Conservation (phyloP, 1,140 invertebrate genomes). For the Aphis gossypii region DNA sequence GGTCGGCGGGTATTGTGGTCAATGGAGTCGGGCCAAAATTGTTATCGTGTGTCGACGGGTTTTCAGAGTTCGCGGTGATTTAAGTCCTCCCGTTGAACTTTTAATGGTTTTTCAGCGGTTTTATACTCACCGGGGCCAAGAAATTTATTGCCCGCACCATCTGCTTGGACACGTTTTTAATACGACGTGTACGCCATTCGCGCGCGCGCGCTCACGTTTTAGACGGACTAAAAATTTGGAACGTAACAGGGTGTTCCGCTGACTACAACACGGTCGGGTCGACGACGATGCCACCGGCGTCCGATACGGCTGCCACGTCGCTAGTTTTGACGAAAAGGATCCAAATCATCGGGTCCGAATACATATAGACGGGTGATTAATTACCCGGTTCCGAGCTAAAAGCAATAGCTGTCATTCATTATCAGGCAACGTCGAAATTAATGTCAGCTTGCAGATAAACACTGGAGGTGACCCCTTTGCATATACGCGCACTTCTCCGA, state of each 20-base stretch:
- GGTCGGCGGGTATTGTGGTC: conserved; percentile 29
- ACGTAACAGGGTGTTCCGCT: not conserved
- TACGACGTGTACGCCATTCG: not conserved
- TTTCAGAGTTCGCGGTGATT: conserved; percentile 44
- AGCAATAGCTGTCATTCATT: conserved; percentile 42
- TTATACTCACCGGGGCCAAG: conserved; percentile 37
- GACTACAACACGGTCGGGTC: no score
- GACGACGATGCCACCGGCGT: no score
- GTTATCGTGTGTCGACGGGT: conserved; percentile 55
- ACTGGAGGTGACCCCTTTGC: not conserved
- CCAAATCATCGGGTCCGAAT: not conserved
- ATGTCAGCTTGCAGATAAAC: not conserved
- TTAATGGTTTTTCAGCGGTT: conserved; percentile 55
- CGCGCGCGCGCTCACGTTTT: no score
- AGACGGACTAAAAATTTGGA: not conserved
- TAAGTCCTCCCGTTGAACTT: conserved; percentile 56
- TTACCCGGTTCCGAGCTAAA: conserved; percentile 8
- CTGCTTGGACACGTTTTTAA: conserved; percentile 49
- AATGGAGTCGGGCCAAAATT: conserved; percentile 54
- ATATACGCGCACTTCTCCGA: not conserved
- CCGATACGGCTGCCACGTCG: no score
- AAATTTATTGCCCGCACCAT: conserved; percentile 38
- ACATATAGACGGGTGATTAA: conserved; percentile 24
- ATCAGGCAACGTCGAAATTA: conserved; percentile 44
- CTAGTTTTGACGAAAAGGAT: conserved; percentile 26